Percentiles rank a stretch among this genome's conserved stretches.
Conservation (phyloP, 1,140 invertebrate species). For the Zaprionus africanus region DNA sequence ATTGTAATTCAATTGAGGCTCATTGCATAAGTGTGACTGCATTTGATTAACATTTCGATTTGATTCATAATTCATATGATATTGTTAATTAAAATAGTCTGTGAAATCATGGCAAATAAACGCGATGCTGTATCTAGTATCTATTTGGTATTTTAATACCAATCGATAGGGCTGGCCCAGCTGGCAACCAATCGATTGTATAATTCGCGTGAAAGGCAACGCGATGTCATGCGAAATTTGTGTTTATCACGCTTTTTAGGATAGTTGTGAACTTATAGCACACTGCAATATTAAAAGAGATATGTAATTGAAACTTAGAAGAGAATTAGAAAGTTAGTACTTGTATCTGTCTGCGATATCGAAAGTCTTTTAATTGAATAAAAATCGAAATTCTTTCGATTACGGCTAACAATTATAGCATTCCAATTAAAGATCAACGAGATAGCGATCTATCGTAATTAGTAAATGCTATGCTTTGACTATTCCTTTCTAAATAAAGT, state of each 20-base stretch:
- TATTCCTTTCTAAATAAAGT: neutral
- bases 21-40: slow-evolving; percentile 59
- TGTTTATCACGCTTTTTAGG: neutral
- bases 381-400: neutral
- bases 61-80: slow-evolving; percentile 51
- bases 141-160: neutral
- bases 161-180: neutral
- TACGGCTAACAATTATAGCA: neutral
- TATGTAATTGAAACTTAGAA: neutral
- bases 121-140: neutral
- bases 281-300: neutral
- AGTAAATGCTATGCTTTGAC: neutral
- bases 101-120: slow-evolving; percentile 3
- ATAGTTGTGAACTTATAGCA: neutral
- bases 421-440: neutral
- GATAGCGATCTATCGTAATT: neutral
- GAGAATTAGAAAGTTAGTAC: neutral
- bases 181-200: slow-evolving; percentile 3
- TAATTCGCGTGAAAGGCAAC: neutral
- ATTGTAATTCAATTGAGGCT: slow-evolving; percentile 14
- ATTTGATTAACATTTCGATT: slow-evolving; percentile 56
- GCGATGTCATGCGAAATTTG: neutral
- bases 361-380: neutral
- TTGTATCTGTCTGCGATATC: neutral
- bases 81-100: slow-evolving; percentile 30